phyloP scores from a whole-genome alignment of 2,113 vertebrate genomes.

The Rhabdomys dilectus region DNA sequence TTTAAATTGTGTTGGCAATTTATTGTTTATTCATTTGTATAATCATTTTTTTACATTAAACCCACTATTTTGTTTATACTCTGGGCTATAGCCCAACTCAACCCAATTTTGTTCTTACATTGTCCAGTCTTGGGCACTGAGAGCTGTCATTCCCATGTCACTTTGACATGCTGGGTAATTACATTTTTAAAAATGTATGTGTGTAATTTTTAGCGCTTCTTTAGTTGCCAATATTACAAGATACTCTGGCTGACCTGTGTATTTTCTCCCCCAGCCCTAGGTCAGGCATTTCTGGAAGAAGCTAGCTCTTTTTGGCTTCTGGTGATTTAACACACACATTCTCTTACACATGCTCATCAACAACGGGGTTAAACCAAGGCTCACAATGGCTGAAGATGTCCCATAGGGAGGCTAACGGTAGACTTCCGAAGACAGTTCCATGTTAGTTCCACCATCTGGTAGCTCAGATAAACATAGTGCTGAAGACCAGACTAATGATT shows the following conservation, averaged over 20 bases:
- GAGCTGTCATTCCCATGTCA: neutral
- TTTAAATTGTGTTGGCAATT: neutral
- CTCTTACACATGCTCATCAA: neutral
- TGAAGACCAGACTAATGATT: neutral
- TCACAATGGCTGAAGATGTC: neutral
- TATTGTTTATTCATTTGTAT: conserved; percentile 23
- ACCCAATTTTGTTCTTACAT: conserved; percentile 28
- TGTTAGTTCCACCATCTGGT: neutral
- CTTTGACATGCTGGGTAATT: neutral
- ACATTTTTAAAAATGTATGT: neutral
- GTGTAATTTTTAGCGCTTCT: neutral
- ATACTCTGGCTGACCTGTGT: neutral
- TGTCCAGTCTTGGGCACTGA: neutral
- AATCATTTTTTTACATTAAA: conserved; percentile 27
- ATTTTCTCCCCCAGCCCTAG: neutral
- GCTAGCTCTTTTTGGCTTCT: neutral
- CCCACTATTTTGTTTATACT: conserved; percentile 29
- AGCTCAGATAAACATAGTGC: neutral
- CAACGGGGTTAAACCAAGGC: neutral
- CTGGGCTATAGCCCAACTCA: conserved; percentile 24
- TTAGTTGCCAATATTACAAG: neutral
- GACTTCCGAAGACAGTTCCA: neutral
- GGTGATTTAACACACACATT: neutral
- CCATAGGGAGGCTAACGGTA: neutral
- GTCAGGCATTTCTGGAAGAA: neutral